Percentiles rank a stretch among this genome's conserved stretches.
phyloP scores from a whole-genome alignment of 2,797 vertebrate genomes.

The Halcyon leucocephala region DNA sequence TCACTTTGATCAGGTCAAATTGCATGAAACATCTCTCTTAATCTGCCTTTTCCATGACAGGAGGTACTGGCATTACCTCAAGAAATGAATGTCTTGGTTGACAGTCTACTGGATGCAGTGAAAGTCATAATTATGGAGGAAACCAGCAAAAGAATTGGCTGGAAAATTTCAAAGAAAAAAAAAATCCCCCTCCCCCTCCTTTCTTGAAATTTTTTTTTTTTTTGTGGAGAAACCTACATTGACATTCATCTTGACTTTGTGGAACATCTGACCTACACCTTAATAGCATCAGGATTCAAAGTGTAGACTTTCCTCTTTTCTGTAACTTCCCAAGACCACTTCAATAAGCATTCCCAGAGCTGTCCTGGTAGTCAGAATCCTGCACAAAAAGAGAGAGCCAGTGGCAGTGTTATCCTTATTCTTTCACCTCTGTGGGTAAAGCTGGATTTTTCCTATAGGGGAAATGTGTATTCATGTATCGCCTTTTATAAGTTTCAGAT shows the following conservation, averaged over 20 bases:
- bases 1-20: background rate
- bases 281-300: background rate
- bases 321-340: background rate
- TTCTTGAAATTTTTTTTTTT: background rate
- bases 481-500: background rate
- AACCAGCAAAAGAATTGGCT: background rate
- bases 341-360: background rate
- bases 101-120: background rate
- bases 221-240: background rate
- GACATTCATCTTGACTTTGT: background rate
- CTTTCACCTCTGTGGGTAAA: background rate
- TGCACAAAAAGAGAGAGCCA: background rate
- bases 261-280: background rate
- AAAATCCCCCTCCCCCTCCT: accelerated
- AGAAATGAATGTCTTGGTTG: background rate
- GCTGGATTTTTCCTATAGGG: background rate
- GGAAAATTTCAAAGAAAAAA: background rate
- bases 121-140: background rate
- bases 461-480: background rate
- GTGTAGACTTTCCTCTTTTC: background rate
- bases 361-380: background rate
- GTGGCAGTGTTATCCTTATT: background rate
- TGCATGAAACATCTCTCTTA: background rate
- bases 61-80: background rate
- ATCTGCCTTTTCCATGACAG: background rate